phyloP scores from a whole-genome alignment of 2,888 invertebrate genomes.

The Cistogaster globosa region DNA sequence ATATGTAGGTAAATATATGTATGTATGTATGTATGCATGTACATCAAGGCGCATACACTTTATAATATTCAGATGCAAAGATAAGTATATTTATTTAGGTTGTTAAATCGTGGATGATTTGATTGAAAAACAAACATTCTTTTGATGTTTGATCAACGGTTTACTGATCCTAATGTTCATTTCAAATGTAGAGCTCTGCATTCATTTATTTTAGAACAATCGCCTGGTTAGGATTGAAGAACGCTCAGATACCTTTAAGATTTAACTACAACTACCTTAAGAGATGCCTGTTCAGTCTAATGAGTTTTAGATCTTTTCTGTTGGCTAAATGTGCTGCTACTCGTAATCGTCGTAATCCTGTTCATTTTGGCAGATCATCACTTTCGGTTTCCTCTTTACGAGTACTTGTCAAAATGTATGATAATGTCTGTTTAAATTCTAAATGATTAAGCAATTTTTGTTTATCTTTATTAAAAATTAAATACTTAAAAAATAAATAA shows the following conservation, averaged over 20 bases:
- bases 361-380: slow-evolving; percentile 40
- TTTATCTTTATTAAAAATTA: slow-evolving; percentile 5
- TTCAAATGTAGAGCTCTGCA: slow-evolving; percentile 45
- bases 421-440: neutral
- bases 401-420: slow-evolving; percentile 7
- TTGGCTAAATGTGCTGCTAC: neutral
- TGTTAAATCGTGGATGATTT: slow-evolving; percentile 55
- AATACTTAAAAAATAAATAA: too few relatives aligned
- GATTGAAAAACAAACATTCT: slow-evolving; percentile 53
- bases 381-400: slow-evolving; percentile 37
- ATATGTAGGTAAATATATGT: too few relatives aligned
- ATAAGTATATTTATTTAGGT: slow-evolving; percentile 57
- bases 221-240: slow-evolving; percentile 22
- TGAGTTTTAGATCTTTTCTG: slow-evolving; percentile 60
- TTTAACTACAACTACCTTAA: slow-evolving; percentile 32
- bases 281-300: slow-evolving; percentile 38
- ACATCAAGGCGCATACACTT: neutral
- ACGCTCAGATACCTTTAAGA: neutral
- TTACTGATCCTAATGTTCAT: slow-evolving; percentile 38
- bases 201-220: slow-evolving; percentile 58
- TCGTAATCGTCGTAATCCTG: slow-evolving; percentile 13
- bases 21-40: neutral
- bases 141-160: slow-evolving; percentile 49
- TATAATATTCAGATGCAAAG: slow-evolving; percentile 12
- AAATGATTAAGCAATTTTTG: slow-evolving; percentile 67